Evolutionary conservation across 1,140 invertebrate genomes (phyloP).

Genomic region (Alviniconcha marisindica): DNA sequence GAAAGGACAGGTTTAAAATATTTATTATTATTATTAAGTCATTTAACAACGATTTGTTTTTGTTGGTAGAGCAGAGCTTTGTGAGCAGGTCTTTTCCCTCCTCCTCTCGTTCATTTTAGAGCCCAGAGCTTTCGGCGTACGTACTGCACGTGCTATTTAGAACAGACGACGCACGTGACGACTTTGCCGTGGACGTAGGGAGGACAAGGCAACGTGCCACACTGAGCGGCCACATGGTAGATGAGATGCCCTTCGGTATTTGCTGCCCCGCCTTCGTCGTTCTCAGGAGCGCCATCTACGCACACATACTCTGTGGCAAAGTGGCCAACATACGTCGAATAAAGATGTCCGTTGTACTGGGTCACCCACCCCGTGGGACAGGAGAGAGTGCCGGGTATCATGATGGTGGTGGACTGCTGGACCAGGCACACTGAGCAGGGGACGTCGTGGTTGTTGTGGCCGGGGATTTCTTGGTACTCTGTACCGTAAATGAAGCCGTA

Average conservation of each 20-base stretch:
- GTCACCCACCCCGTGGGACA: conserved; percentile 47
- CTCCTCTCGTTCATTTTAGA: too few species aligned
- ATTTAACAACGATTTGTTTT: too few species aligned
- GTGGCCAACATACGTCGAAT: conserved; percentile 20
- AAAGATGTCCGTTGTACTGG: conserved; percentile 55
- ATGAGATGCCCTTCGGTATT: conserved; percentile 48
- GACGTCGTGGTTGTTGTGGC: conserved; percentile 31
- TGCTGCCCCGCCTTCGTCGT: not conserved
- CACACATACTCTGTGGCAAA: conserved; percentile 48
- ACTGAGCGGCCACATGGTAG: conserved; percentile 47
- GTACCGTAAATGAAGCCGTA: conserved; percentile 45
- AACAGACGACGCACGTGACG: conserved; percentile 59
- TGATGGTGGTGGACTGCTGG: conserved; percentile 34
- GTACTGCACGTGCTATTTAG: too few species aligned
- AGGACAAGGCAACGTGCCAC: conserved; percentile 54
- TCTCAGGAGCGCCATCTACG: conserved; percentile 50
- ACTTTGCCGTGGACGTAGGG: conserved; percentile 47
- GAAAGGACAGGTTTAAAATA: too few species aligned
- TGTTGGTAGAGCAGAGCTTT: too few species aligned
- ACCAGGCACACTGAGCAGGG: conserved; percentile 49
- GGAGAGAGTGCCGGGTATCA: conserved; percentile 48
- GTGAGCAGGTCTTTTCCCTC: too few species aligned
- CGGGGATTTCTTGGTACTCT: conserved; percentile 44
- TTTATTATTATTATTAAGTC: too few species aligned
- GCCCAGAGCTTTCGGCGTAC: too few species aligned